Conservation (phyloP, 2,113 vertebrate genomes). For the Hassar affinis region DNA sequence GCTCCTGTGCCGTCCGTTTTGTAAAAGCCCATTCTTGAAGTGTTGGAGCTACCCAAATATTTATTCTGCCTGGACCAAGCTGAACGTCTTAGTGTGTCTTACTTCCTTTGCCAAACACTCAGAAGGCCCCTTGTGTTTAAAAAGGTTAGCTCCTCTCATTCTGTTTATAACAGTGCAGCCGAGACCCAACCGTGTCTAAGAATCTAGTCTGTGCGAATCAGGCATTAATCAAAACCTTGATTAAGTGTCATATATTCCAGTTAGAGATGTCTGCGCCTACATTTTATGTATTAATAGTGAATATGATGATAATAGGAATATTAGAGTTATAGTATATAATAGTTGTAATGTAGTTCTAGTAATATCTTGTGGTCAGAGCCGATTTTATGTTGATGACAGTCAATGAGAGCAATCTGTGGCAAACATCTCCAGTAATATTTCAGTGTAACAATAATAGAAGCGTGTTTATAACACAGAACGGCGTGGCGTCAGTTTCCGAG, state of each 20-base stretch:
- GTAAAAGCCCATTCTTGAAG: slow-evolving; percentile 51
- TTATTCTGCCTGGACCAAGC: slow-evolving; percentile 53
- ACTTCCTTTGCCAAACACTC: slow-evolving; percentile 49
- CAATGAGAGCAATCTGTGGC: background rate
- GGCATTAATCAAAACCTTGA: slow-evolving; percentile 45
- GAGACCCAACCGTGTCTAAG: slow-evolving; percentile 17
- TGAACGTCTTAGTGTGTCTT: slow-evolving; percentile 50
- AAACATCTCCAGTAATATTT: slow-evolving; percentile 29
- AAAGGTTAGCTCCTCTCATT: slow-evolving; percentile 48
- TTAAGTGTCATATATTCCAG: slow-evolving; percentile 22
- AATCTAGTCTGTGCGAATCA: slow-evolving; percentile 40
- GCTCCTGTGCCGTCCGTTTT: slow-evolving; percentile 39
- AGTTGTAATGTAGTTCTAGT: background rate
- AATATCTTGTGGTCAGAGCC: slow-evolving; percentile 10
- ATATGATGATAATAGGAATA: background rate
- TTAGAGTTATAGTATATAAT: background rate
- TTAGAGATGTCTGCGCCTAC: background rate
- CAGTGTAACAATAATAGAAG: slow-evolving; percentile 33
- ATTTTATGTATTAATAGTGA: background rate
- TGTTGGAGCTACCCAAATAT: slow-evolving; percentile 62
- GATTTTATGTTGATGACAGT: slow-evolving; percentile 9
- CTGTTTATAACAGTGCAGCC: slow-evolving; percentile 53
- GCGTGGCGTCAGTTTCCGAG: slow-evolving; percentile 39
- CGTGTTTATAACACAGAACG: slow-evolving; percentile 28
- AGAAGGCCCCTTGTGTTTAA: slow-evolving; percentile 48